phyloP scores from a whole-genome alignment of 1,140 invertebrate genomes.

The Argopecten irradians region DNA sequence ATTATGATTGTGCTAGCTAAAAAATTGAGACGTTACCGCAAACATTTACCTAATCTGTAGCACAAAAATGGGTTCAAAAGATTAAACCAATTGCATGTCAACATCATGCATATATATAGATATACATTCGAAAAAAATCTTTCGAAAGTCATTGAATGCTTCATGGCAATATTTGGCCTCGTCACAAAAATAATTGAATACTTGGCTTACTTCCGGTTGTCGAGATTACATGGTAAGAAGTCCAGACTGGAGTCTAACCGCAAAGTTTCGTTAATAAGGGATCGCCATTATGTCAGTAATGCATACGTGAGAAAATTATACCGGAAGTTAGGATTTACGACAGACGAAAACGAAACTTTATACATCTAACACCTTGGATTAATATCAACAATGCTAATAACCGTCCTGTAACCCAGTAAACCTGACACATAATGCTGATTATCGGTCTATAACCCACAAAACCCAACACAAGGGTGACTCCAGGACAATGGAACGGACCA shows the following conservation, averaged over 20 bases:
- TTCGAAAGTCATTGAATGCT: not conserved
- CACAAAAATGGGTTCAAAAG: not conserved
- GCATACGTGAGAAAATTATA: not conserved
- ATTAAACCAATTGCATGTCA: not conserved
- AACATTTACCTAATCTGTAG: not conserved
- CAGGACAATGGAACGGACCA: not conserved
- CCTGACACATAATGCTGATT: not conserved
- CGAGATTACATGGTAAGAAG: not conserved
- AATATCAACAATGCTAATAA: not conserved
- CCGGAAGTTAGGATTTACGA: slow-evolving; percentile 5
- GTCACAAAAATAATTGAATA: not conserved
- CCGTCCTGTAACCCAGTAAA: slow-evolving; percentile 10
- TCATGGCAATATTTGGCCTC: not conserved
- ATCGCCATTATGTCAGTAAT: too few species aligned
- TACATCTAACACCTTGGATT: not conserved
- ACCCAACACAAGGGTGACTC: not conserved
- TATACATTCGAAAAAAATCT: not conserved
- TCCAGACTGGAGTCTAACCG: not conserved
- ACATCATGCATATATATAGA: not conserved
- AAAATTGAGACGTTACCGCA: not conserved
- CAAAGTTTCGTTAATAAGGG: not conserved
- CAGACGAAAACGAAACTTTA: not conserved
- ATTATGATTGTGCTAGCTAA: not conserved
- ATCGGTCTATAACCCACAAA: not conserved
- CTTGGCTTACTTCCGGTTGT: not conserved